Evolutionary conservation across 2,113 vertebrate genomes (phyloP).

Genomic region (Seriola dumerili): DNA sequence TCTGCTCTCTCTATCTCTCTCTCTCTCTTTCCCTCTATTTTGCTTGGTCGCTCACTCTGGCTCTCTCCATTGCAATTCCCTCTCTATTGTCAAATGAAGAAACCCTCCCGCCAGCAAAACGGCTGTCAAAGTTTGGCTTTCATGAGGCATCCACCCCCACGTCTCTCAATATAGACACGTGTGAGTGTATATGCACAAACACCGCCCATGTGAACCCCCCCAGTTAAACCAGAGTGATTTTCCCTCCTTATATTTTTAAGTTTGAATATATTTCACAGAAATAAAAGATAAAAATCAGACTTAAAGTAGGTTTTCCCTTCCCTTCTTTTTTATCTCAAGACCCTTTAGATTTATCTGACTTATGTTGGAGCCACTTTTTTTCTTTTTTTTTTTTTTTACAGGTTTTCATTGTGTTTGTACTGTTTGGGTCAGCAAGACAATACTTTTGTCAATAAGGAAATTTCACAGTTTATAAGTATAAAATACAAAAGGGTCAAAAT

Average conservation of each 20-base stretch:
- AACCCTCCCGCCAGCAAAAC: constrained; percentile 45
- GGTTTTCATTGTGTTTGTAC: too few species aligned
- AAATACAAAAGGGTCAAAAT: neutral
- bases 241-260: neutral
- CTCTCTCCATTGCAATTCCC: constrained; percentile 45
- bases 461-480: too few species aligned
- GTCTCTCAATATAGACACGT: constrained; percentile 40
- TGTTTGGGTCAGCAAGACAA: too few species aligned
- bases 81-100: constrained; percentile 68
- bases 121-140: constrained; percentile 74
- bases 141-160: constrained; percentile 47
- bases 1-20: constrained; percentile 12
- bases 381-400: too few species aligned
- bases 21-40: constrained; percentile 37
- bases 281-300: neutral
- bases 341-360: too few species aligned
- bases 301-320: too few species aligned
- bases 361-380: too few species aligned
- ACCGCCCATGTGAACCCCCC: neutral
- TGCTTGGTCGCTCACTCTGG: constrained; percentile 22
- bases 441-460: too few species aligned
- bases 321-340: too few species aligned
- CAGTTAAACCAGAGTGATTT: neutral
- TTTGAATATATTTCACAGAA: neutral
- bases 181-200: constrained; percentile 25